Evolutionary conservation across 2,888 invertebrate species (phyloP).

Genomic region (Buathra laborator): DNA sequence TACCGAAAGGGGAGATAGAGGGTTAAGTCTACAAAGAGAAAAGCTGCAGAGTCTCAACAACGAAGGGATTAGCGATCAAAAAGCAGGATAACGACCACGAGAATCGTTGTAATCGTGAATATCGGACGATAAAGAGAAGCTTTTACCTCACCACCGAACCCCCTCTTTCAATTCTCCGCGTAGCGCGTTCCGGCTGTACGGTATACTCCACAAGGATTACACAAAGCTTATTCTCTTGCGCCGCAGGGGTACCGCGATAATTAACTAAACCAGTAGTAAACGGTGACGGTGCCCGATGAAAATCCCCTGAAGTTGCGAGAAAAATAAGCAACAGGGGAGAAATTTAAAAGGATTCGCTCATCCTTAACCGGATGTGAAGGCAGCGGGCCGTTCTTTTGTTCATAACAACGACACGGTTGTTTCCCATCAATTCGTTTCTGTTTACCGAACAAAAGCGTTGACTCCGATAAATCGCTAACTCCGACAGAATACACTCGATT

Average conservation of each 20-base stretch:
- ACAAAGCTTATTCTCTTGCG: slow-evolving; percentile 44
- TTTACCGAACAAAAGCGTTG: background rate
- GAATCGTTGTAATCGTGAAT: slow-evolving; percentile 32
- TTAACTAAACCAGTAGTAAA: slow-evolving; percentile 8
- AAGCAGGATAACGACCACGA: slow-evolving; percentile 24
- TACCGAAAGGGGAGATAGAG: background rate
- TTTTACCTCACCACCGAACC: background rate
- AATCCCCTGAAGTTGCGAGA: background rate
- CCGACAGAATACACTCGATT: no score
- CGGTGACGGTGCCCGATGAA: background rate
- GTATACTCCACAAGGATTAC: slow-evolving; percentile 39
- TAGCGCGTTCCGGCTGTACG: background rate
- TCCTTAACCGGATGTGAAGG: background rate
- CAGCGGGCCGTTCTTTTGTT: background rate
- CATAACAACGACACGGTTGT: background rate
- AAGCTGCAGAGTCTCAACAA: background rate
- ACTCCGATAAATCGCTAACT: no score
- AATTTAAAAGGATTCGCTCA: background rate
- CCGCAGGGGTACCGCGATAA: slow-evolving; percentile 7
- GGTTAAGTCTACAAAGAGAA: background rate
- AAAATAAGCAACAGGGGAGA: background rate
- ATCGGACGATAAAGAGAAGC: slow-evolving; percentile 24
- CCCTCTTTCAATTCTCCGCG: slow-evolving; percentile 1
- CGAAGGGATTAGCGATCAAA: slow-evolving; percentile 25
- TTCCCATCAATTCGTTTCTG: background rate